Evolutionary conservation across 64 coral and sea anemone species (phyloP), one percentile per base, ranked within the genome.

Genomic region (Montipora capricornis): DNA sequence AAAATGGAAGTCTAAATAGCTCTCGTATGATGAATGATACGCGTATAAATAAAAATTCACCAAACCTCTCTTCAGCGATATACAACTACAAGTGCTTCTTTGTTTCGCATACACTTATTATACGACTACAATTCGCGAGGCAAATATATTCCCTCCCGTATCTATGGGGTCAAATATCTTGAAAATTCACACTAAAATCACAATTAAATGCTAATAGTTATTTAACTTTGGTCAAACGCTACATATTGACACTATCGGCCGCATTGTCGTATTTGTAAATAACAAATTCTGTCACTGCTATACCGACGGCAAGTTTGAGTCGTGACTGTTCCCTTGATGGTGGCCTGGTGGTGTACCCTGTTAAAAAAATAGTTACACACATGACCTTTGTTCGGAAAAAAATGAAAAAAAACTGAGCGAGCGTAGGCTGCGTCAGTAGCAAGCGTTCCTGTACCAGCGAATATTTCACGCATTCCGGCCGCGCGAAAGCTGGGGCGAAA

Each of bases 281-380:
- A 87, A 71, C 12, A 57, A n/a, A 70, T 73, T 45, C 14, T 5
- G 53, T 49, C 14, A n/a, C 47, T 29, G 20, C 83, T 20, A 96
- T 64, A 96, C 95, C 45, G 95, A 96, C 66, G 95, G 95, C 5
- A 96, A 90, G 76, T 96, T 96, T 67, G 95, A 96, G 71, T 96
- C 95, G 7, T 92, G 95, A 20, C 86, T 77, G 49, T 91, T 82
- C 2, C 95, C 90, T 71, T 92, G 90, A 20, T 92, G 70, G 57
- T 85, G 73, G 4, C 90, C 81, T 20, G 80, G 81, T 0, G 90
- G 90, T 16, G 90, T 86, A 71, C 66, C 19, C 82, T 86, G 9
- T 12, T 4, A 44, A 13, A 86, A 50, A 20, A 57, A 11, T 5
- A 4, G 53, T 8, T 57, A 8, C 53, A 57, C 11, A 57, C 53